Evolutionary conservation across 2,888 invertebrate species (phyloP).

Genomic region (Agriopis aurantiaria): DNA sequence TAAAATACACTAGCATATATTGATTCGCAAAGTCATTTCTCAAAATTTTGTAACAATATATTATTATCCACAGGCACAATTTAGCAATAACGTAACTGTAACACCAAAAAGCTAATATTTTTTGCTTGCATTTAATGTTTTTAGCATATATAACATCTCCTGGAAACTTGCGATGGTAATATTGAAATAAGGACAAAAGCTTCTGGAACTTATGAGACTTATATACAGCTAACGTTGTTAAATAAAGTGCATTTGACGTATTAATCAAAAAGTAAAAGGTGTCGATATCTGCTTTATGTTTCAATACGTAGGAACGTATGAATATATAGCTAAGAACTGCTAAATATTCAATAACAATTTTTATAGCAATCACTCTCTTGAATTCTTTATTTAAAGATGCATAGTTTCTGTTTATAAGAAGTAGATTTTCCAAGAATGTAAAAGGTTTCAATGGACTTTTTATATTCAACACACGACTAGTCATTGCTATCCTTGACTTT

Average conservation of each 20-base stretch:
- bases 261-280: background rate
- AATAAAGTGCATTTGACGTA: background rate
- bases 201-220: background rate
- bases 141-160: background rate
- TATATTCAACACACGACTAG: no score
- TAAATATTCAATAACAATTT: background rate
- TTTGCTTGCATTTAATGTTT: background rate
- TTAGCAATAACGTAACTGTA: background rate
- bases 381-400: background rate
- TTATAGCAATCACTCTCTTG: background rate
- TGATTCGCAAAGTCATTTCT: background rate
- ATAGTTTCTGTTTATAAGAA: background rate
- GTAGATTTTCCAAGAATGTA: background rate
- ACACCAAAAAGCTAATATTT: background rate
- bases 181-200: background rate
- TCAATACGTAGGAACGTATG: background rate
- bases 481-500: no score
- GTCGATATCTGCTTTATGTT: background rate
- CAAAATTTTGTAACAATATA: background rate
- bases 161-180: background rate
- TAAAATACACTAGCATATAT: background rate
- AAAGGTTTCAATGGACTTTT: background rate
- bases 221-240: background rate
- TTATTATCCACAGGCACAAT: background rate
- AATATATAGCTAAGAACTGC: background rate